phyloP scores from a whole-genome alignment of 2,888 invertebrate species.

The Nemoura dubitans region DNA sequence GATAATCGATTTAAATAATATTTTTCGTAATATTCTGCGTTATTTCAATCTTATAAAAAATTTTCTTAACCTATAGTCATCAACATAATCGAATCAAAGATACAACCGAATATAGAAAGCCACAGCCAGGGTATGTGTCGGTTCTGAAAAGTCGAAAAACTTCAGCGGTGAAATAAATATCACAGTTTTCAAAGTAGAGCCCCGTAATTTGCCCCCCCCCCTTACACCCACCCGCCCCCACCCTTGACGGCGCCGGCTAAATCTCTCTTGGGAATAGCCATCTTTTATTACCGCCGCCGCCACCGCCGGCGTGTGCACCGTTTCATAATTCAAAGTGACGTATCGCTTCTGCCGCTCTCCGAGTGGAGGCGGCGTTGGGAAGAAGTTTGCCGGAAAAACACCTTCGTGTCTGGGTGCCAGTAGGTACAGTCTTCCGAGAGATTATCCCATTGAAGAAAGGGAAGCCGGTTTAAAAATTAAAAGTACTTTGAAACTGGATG shows the following conservation, averaged over 20 bases:
- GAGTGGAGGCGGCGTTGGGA: background rate
- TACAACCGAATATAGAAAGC: background rate
- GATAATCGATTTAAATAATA: too few species aligned
- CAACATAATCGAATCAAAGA: too few species aligned
- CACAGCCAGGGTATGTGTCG: background rate
- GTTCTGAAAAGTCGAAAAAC: background rate
- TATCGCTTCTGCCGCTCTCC: background rate
- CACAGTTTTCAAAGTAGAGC: background rate
- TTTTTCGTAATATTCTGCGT: too few species aligned
- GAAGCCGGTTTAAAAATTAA: too few species aligned
- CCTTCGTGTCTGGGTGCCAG: background rate
- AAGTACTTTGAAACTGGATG: too few species aligned
- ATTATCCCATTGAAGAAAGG: too few species aligned
- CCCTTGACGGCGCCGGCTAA: background rate
- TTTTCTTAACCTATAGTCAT: too few species aligned
- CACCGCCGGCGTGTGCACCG: background rate
- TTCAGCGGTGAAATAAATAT: background rate
- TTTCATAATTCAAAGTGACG: slow-evolving; percentile 7
- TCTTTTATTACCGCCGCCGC: background rate
- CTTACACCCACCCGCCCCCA: background rate
- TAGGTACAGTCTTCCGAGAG: background rate
- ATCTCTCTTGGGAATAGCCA: background rate
- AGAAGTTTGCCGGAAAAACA: background rate
- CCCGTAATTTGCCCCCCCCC: background rate
- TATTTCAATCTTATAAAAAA: too few species aligned